These are phyloP conservation scores for Amaurobius ferox DNA, from an alignment of 2,888 invertebrate genomes.

Conservation along the genomic window DNA sequence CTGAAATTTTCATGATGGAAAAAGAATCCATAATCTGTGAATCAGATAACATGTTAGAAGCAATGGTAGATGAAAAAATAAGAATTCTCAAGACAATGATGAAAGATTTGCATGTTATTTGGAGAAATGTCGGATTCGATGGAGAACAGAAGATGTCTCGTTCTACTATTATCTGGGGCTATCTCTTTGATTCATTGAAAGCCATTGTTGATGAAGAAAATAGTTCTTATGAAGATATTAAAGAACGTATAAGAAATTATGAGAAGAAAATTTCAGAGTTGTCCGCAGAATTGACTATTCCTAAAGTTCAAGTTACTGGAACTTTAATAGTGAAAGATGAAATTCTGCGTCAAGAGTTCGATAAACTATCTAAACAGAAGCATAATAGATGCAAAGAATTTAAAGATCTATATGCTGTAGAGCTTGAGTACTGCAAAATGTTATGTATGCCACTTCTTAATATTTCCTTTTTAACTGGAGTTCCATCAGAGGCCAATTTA, in stretches of 20 bases:
- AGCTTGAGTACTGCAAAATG: slow-evolving; percentile 76
- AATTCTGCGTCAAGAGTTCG: slow-evolving; percentile 53
- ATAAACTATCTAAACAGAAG: slow-evolving; percentile 76
- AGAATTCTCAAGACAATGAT: too few species aligned
- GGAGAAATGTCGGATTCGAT: slow-evolving; percentile 45
- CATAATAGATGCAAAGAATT: slow-evolving; percentile 76
- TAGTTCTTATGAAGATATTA: slow-evolving; percentile 17
- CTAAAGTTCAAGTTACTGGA: slow-evolving; percentile 1
- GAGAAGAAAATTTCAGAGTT: slow-evolving; percentile 28
- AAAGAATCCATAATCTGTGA: too few species aligned
- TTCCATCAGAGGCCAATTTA: slow-evolving; percentile 72
- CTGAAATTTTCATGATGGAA: too few species aligned
- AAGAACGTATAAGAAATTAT: slow-evolving; percentile 33
- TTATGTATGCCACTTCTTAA: slow-evolving; percentile 68
- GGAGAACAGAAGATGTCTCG: slow-evolving; percentile 17
- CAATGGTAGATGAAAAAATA: too few species aligned
- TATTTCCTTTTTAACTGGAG: slow-evolving; percentile 61
- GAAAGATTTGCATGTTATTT: slow-evolving; percentile 24
- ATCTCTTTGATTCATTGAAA: slow-evolving; percentile 24
- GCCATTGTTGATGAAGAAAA: slow-evolving; percentile 49
- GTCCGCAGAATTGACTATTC: slow-evolving; percentile 2
- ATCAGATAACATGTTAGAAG: too few species aligned
- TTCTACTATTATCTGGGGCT: slow-evolving; percentile 15
- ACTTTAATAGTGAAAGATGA: slow-evolving; percentile 44
- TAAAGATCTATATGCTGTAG: slow-evolving; percentile 75